These are phyloP conservation scores for Galaxea fascicularis DNA, from an alignment of 92 coral and sea anemone species.

Conservation along the genomic window DNA sequence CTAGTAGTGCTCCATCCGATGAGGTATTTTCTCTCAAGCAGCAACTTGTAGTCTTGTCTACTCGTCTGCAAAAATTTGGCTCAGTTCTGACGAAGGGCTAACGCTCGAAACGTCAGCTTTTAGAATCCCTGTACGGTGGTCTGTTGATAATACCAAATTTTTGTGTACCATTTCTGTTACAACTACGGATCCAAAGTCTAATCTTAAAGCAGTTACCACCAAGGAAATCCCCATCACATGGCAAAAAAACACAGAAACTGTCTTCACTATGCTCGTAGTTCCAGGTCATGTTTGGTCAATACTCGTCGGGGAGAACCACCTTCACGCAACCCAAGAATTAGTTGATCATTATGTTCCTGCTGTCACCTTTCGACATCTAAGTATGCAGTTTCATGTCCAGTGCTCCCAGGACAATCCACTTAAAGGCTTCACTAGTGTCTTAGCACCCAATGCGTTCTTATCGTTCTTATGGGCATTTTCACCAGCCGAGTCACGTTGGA, in stretches of 20 bases:
- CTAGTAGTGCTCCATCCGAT: slow-evolving; percentile 22
- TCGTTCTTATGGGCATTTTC: too few relatives aligned
- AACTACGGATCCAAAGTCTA: background rate
- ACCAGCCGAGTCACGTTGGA: too few relatives aligned
- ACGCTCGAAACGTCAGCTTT: too few relatives aligned
- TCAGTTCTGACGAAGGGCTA: too few relatives aligned
- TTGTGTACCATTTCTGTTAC: background rate
- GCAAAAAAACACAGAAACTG: slow-evolving; percentile 56
- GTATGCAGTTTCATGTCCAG: slow-evolving; percentile 46
- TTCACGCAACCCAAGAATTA: slow-evolving; percentile 59
- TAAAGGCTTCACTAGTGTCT: background rate
- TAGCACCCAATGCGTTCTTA: background rate
- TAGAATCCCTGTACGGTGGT: too few relatives aligned
- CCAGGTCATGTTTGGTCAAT: slow-evolving; percentile 63
- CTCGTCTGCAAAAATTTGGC: slow-evolving; percentile 27
- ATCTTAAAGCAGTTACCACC: slow-evolving; percentile 8
- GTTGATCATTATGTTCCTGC: slow-evolving; percentile 60
- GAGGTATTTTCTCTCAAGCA: slow-evolving; percentile 30
- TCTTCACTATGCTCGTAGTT: too few relatives aligned
- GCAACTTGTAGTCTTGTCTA: slow-evolving; percentile 39
- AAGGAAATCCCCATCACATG: slow-evolving; percentile 61
- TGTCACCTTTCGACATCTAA: slow-evolving; percentile 50
- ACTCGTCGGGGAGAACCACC: slow-evolving; percentile 67
- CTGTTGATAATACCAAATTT: too few relatives aligned
- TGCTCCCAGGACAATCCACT: slow-evolving; percentile 36